These are phyloP conservation scores for Paedocypris sp. DNA, from an alignment of 2,113 vertebrate genomes.

Conservation along the genomic window DNA sequence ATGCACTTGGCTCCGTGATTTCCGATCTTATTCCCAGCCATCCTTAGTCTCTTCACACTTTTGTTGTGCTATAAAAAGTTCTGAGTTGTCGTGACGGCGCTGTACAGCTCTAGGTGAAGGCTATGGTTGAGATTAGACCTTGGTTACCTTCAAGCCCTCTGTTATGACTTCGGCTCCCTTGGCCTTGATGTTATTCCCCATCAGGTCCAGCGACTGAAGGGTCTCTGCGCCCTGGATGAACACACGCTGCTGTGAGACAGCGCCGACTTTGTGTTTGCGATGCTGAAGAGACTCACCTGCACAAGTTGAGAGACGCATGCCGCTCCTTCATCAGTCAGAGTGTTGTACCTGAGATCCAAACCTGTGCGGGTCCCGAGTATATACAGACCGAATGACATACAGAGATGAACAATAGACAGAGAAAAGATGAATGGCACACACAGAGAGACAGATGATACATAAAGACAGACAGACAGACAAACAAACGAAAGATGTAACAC, in stretches of 20 bases:
- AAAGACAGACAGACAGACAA: no score
- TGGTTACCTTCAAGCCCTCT: slow-evolving; percentile 67
- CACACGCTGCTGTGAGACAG: no score
- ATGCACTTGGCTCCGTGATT: slow-evolving; percentile 71
- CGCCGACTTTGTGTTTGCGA: not conserved
- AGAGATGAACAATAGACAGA: no score
- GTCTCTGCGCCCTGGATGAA: slow-evolving; percentile 47
- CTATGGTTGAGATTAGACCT: not conserved
- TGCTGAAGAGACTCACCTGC: slow-evolving; percentile 52
- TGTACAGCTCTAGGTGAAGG: not conserved
- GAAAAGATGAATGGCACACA: no score
- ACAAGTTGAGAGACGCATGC: slow-evolving; percentile 57
- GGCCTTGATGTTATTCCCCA: slow-evolving; percentile 72
- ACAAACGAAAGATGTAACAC: no score
- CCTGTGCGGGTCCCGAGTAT: no score
- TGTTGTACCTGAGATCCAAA: slow-evolving; percentile 72
- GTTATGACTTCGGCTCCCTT: slow-evolving; percentile 70
- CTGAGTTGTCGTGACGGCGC: not conserved
- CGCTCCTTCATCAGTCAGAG: slow-evolving; percentile 64
- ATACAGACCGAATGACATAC: no score
- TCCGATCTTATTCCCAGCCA: slow-evolving; percentile 83
- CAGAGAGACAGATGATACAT: no score
- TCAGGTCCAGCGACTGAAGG: slow-evolving; percentile 72
- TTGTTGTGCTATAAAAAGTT: slow-evolving; percentile 59
- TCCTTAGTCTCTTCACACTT: slow-evolving; percentile 62